Evolutionary conservation across 1,140 invertebrate genomes (phyloP), one percentile per base, ranked within the genome.

Genomic region (Drosophila neocordata): DNA sequence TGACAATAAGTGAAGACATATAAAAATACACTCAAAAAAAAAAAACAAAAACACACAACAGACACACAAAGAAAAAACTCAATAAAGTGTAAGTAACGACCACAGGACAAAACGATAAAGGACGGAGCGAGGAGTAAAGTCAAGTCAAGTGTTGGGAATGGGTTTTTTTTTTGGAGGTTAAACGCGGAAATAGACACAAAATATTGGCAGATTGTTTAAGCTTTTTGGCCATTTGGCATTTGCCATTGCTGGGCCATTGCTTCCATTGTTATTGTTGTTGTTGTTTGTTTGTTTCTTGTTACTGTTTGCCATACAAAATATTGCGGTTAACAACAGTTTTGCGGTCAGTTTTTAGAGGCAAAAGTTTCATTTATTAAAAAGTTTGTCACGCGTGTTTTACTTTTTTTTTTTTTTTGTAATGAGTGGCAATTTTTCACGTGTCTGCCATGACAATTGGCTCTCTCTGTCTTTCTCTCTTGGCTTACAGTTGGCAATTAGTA

Each of bases 281-380:
- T 44, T 60, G 67, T 62, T 65, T 72, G 24, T 55, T 41, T n/a
- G n/a, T n/a, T n/a, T n/a, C n/a, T 20, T 67, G 73, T 34, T 58
- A 62, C 35, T 60, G 56, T 38, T 13, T 20, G 15, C 41, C 15
- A 15, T 44, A 44, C 52, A 70, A 59, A 72, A 68, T 70, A 70
- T 74, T 85, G 82, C 59, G 78, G 81, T 85, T 77, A 73, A 65
- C 73, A 66, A 76, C 73, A 75, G 41, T 48, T 65, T 31, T 69
- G 66, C 75, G 81, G 78, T 82, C 81, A 82, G n/a, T 27, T 13
- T 31, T 7, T 8, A 2, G 38, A 22, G 35, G 11, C 34, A 75
- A 82, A 87, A 87, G 82, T 87, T 87, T 88, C 82, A 88, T 87
- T 87, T 87, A 87, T 87, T 87, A 87, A 87, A 87, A 87, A 87